Evolutionary conservation across 2,888 invertebrate species (phyloP).

Genomic region (Coelinius sp.): DNA sequence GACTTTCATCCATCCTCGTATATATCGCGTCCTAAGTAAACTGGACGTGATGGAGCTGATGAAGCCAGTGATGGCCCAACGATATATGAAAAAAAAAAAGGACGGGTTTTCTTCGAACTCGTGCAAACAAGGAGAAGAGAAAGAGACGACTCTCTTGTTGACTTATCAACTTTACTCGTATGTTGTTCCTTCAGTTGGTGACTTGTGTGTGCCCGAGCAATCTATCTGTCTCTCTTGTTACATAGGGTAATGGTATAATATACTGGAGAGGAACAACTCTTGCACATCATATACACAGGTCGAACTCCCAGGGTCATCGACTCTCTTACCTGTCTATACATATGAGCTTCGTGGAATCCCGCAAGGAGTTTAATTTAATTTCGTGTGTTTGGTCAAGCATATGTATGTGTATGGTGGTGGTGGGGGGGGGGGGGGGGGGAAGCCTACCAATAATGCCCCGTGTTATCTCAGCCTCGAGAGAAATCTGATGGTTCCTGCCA

Average conservation of each 20-base stretch:
- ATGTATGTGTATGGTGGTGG: slow-evolving; percentile 19
- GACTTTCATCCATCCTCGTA: slow-evolving; percentile 15
- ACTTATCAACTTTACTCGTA: slow-evolving; percentile 65
- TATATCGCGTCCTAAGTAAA: slow-evolving; percentile 42
- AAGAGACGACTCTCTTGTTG: slow-evolving; percentile 59
- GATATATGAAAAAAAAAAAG: slow-evolving; percentile 48
- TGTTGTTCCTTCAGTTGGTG: slow-evolving; percentile 29
- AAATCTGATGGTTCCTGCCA: slow-evolving; percentile 43
- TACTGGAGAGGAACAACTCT: neutral
- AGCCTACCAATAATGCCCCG: neutral
- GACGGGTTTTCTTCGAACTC: slow-evolving; percentile 67
- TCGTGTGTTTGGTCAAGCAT: slow-evolving; percentile 45
- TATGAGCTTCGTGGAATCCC: slow-evolving; percentile 59
- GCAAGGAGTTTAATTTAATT: slow-evolving; percentile 60
- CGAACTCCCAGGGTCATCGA: slow-evolving; percentile 57
- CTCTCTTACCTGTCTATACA: slow-evolving; percentile 51
- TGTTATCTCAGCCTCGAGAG: slow-evolving; percentile 9
- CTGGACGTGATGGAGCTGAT: slow-evolving; percentile 43
- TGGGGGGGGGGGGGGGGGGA: slow-evolving; percentile 9
- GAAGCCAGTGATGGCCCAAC: slow-evolving; percentile 39
- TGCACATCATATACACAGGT: slow-evolving; percentile 32
- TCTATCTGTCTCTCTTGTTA: slow-evolving; percentile 3
- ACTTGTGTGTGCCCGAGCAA: neutral
- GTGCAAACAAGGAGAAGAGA: slow-evolving; percentile 63
- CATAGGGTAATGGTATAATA: slow-evolving; percentile 32